These are phyloP conservation scores for Apis laboriosa DNA, from an alignment of 1,140 invertebrate species.

Conservation along the genomic window DNA sequence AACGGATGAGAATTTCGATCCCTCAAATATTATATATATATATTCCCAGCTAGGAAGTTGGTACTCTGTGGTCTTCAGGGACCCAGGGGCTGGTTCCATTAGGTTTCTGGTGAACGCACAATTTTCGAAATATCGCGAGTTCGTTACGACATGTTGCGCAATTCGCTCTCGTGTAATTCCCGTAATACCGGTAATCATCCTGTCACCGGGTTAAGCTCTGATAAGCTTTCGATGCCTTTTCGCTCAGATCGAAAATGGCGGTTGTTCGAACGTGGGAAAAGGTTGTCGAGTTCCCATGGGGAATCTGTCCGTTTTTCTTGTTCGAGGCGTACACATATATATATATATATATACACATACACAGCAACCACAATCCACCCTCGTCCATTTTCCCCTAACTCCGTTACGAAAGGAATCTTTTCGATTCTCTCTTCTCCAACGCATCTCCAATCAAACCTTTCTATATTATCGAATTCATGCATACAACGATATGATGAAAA, in stretches of 20 bases:
- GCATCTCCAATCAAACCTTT: too few species aligned
- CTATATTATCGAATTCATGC: too few species aligned
- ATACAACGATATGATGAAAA: too few species aligned
- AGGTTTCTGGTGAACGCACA: constrained; percentile 64
- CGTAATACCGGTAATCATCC: constrained; percentile 79
- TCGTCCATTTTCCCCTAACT: not conserved
- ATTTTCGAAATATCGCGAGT: constrained; percentile 76
- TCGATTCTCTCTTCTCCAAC: too few species aligned
- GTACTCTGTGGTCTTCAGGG: constrained; percentile 24
- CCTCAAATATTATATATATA: not conserved
- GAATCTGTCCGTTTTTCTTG: constrained; percentile 76
- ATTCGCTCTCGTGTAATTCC: constrained; percentile 76
- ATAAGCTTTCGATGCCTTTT: constrained; percentile 74
- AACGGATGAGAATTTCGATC: too few species aligned
- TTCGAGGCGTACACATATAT: constrained; percentile 11
- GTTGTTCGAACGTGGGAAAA: constrained; percentile 53
- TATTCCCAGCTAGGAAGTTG: not conserved
- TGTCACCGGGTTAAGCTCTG: constrained; percentile 77
- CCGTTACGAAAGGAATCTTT: too few species aligned
- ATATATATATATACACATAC: too few species aligned
- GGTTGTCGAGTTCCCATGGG: constrained; percentile 74
- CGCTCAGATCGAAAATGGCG: constrained; percentile 39
- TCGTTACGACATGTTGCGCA: constrained; percentile 71
- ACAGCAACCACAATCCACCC: not conserved
- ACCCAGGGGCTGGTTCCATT: constrained; percentile 16